A percentile compares a stretch with the other conserved stretches of the same genome.
phyloP scores from a whole-genome alignment of 2,113 vertebrate species.

The Chauna torquata region DNA sequence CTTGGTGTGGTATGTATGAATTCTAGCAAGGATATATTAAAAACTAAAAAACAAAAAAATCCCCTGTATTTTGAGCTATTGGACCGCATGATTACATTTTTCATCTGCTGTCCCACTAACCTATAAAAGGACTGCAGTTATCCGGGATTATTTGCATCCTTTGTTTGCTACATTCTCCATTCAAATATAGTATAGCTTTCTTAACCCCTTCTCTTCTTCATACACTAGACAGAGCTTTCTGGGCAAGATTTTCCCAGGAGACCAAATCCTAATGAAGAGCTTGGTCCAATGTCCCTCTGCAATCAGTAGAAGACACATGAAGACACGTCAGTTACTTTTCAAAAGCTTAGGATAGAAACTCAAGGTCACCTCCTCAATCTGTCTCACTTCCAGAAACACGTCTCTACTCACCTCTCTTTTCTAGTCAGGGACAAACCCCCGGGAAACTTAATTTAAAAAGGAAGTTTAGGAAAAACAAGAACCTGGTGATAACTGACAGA shows the following conservation, averaged over 20 bases:
- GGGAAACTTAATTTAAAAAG: background rate
- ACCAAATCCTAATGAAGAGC: background rate
- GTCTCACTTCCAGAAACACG: background rate
- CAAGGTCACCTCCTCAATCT: background rate
- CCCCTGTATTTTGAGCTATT: background rate
- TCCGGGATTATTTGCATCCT: background rate
- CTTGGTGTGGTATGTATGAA: background rate
- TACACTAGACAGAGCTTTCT: background rate
- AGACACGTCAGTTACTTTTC: background rate
- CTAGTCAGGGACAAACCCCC: background rate
- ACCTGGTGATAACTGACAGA: background rate
- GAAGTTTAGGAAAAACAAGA: background rate
- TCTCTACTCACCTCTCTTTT: background rate
- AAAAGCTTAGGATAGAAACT: background rate
- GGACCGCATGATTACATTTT: background rate
- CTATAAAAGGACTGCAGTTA: background rate
- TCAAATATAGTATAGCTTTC: background rate
- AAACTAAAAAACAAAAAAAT: too few relatives aligned
- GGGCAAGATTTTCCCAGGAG: background rate
- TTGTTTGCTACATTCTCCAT: background rate
- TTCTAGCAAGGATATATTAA: background rate
- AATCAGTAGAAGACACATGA: background rate
- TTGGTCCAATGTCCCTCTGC: background rate
- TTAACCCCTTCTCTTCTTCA: background rate
- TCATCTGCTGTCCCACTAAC: background rate